Evolutionary conservation across 1,140 invertebrate species (phyloP).

Genomic region (Meloidogyne exigua): DNA sequence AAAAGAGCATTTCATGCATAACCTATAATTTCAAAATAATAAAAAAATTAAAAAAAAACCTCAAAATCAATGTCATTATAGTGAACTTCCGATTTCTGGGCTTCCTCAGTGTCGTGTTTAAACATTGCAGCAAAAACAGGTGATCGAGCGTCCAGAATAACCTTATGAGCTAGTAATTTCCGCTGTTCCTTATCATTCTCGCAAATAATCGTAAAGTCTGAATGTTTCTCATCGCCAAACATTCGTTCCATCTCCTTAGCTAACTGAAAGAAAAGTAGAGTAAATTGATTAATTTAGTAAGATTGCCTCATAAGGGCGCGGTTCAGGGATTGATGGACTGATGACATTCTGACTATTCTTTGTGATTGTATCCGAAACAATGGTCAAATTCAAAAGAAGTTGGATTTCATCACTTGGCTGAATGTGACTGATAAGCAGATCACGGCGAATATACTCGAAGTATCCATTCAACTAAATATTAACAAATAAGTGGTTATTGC

Average conservation of each 20-base stretch:
- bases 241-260: slow-evolving; percentile 40
- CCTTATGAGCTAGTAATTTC: slow-evolving; percentile 60
- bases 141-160: slow-evolving; percentile 62
- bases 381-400: slow-evolving; percentile 47
- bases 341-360: slow-evolving; percentile 36
- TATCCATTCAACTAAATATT: slow-evolving; percentile 57
- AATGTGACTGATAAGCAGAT: slow-evolving; percentile 54
- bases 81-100: slow-evolving; percentile 44
- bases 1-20: slow-evolving; percentile 51
- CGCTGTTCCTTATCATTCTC: slow-evolving; percentile 29
- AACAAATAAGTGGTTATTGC: slow-evolving; percentile 3
- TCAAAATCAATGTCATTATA: slow-evolving; percentile 60
- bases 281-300: slow-evolving; percentile 8
- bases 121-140: slow-evolving; percentile 64
- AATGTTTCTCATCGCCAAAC: slow-evolving; percentile 33
- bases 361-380: slow-evolving; percentile 60
- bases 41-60: slow-evolving; percentile 37
- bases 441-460: slow-evolving; percentile 62
- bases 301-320: slow-evolving; percentile 25
- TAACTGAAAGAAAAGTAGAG: slow-evolving; percentile 35
- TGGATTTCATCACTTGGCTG: slow-evolving; percentile 53
- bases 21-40: slow-evolving; percentile 36
- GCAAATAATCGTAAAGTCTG: slow-evolving; percentile 60
- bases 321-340: slow-evolving; percentile 24
- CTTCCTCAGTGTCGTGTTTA: slow-evolving; percentile 46